These are phyloP conservation scores for Neodiprion pinetum DNA, from an alignment of 1,140 invertebrate genomes.

Conservation along the genomic window DNA sequence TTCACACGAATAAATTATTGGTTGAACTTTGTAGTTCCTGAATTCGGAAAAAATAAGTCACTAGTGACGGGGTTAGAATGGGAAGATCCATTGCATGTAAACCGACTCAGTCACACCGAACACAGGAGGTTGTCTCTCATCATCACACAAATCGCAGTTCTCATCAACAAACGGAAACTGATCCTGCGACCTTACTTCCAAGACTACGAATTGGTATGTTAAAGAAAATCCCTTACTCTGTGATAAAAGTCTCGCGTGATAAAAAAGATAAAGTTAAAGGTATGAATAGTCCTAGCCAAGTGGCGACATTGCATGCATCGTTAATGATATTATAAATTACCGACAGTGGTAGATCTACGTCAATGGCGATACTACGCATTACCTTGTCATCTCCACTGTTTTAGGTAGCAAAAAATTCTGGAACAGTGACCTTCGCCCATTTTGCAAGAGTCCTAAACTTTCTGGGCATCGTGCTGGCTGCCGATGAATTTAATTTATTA, in stretches of 20 bases:
- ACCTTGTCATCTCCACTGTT: conserved; percentile 26
- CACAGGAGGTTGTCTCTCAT: conserved; percentile 68
- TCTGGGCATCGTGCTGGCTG: conserved; percentile 68
- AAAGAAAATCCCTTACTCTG: conserved; percentile 6
- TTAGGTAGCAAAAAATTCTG: conserved; percentile 74
- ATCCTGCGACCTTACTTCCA: conserved; percentile 75
- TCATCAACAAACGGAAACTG: conserved; percentile 62
- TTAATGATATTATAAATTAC: no score
- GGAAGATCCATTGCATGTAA: conserved; percentile 68
- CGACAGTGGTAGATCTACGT: background rate
- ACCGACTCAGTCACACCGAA: conserved; percentile 68
- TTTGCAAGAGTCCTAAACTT: conserved; percentile 74
- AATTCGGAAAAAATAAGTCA: conserved; percentile 58
- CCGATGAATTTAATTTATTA: conserved; percentile 72
- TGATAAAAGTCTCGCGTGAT: background rate
- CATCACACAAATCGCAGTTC: conserved; percentile 70
- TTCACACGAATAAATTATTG: background rate
- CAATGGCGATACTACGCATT: background rate
- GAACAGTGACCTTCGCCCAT: conserved; percentile 73
- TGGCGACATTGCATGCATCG: background rate
- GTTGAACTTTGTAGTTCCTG: conserved; percentile 49
- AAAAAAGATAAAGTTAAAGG: background rate
- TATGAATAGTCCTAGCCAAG: background rate
- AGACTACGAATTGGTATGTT: conserved; percentile 72
- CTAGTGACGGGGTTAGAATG: conserved; percentile 67